Evolutionary conservation across 1,140 invertebrate species (phyloP).

Genomic region (Ips typographus): DNA sequence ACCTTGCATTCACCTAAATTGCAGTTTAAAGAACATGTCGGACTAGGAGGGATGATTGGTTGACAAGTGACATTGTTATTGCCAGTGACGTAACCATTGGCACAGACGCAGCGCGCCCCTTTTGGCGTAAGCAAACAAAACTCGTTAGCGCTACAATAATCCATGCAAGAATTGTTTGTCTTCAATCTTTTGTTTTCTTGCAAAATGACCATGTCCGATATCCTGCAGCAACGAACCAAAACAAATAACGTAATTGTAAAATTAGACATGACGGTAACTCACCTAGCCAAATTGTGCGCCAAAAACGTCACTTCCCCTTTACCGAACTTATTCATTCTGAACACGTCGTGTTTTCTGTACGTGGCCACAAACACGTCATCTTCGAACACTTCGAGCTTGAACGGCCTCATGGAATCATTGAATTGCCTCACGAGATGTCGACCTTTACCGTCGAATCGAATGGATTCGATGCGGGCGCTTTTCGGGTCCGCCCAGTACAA

Average conservation of each 20-base stretch:
- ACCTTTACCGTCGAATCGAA: slow-evolving; percentile 66
- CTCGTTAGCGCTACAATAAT: slow-evolving; percentile 60
- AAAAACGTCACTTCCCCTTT: slow-evolving; percentile 58
- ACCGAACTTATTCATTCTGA: slow-evolving; percentile 73
- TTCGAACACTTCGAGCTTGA: slow-evolving; percentile 74
- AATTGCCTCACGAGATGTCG: slow-evolving; percentile 61
- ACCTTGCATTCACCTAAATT: slow-evolving; percentile 27
- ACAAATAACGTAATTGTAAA: too few relatives aligned
- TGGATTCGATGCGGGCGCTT: slow-evolving; percentile 66
- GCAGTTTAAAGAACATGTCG: slow-evolving; percentile 20
- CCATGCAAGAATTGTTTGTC: slow-evolving; percentile 53
- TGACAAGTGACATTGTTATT: slow-evolving; percentile 35
- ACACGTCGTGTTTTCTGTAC: slow-evolving; percentile 62
- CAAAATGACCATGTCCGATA: slow-evolving; percentile 67
- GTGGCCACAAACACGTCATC: slow-evolving; percentile 69
- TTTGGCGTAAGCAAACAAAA: slow-evolving; percentile 59
- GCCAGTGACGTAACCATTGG: slow-evolving; percentile 55
- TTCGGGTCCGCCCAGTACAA: slow-evolving; percentile 79
- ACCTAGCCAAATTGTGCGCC: slow-evolving; percentile 56
- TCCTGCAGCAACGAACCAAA: slow-evolving; percentile 40
- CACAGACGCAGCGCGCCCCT: slow-evolving; percentile 64
- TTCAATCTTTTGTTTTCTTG: slow-evolving; percentile 65
- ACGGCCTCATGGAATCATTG: slow-evolving; percentile 56
- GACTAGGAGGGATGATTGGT: background rate
- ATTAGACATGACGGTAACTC: background rate